Evolutionary conservation across 2,797 vertebrate species (phyloP).

Genomic region (Cynodonichthys magdalenae): DNA sequence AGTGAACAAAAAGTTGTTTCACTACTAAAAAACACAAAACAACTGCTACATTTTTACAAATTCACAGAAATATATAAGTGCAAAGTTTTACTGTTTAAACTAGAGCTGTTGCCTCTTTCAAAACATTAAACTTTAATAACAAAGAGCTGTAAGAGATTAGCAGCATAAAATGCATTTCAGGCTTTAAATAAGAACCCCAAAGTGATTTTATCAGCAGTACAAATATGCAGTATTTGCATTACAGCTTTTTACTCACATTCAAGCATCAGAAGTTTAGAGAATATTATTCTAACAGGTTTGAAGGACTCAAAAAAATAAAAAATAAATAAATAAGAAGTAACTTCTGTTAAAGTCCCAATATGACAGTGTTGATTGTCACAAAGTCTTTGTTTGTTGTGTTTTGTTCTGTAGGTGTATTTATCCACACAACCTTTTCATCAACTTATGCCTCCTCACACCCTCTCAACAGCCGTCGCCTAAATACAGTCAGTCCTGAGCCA

Average conservation of each 20-base stretch:
- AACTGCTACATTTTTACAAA: too few species aligned
- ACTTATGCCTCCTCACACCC: neutral
- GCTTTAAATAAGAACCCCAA: constrained; percentile 17
- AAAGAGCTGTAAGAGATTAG: constrained; percentile 17
- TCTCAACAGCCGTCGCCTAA: neutral
- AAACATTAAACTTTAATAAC: constrained; percentile 47
- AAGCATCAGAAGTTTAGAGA: neutral
- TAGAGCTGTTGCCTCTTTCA: neutral
- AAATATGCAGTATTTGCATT: neutral
- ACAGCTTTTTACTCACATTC: neutral
- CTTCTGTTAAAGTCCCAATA: neutral
- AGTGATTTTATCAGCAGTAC: neutral
- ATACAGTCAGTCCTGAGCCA: neutral
- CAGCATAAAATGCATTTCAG: constrained; percentile 4
- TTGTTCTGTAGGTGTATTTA: neutral
- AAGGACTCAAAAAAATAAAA: neutral
- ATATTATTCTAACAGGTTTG: neutral
- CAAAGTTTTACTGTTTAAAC: neutral
- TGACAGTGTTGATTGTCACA: neutral
- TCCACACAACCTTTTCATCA: neutral
- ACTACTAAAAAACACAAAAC: too few species aligned
- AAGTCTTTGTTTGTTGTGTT: neutral
- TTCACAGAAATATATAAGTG: too few species aligned
- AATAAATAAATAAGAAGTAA: too few species aligned
- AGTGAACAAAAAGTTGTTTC: neutral